Conservation (phyloP, 2,113 vertebrate species). For the Eulemur macaco region DNA sequence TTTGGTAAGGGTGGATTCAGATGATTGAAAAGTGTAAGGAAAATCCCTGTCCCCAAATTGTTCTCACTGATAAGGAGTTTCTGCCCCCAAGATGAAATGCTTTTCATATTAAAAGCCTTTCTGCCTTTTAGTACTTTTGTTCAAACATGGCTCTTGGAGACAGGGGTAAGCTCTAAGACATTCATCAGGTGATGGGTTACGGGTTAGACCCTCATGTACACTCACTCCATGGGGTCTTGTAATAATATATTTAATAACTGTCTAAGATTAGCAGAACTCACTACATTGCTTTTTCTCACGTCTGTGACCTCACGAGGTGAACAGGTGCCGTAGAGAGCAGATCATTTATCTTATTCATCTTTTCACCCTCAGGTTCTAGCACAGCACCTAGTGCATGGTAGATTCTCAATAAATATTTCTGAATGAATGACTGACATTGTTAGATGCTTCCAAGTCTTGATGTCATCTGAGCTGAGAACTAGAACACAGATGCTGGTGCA, state of each 20-base stretch:
- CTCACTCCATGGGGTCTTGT: fast-evolving
- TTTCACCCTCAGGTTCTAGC: neutral
- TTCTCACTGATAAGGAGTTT: neutral
- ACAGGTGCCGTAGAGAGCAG: neutral
- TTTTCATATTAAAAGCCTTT: slow-evolving; percentile 1
- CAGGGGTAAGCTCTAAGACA: neutral
- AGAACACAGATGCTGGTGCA: neutral
- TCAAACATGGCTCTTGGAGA: neutral
- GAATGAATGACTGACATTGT: neutral
- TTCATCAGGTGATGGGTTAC: neutral
- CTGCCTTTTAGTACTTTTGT: neutral
- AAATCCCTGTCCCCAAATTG: neutral
- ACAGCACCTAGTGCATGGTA: neutral
- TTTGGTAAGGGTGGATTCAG: too few relatives aligned
- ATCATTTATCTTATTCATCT: neutral
- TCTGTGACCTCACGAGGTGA: neutral
- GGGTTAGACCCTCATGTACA: fast-evolving
- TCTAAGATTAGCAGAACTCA: neutral
- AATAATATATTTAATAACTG: neutral
- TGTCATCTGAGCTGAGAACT: neutral
- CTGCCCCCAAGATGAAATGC: neutral
- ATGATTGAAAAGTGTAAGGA: neutral
- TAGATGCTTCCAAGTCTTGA: neutral
- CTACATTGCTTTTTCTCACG: neutral
- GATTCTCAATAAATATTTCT: neutral